A percentile compares a stretch with the other conserved stretches of the same genome.
phyloP scores from a whole-genome alignment of 2,888 invertebrate species.

The Thelaira solivaga region DNA sequence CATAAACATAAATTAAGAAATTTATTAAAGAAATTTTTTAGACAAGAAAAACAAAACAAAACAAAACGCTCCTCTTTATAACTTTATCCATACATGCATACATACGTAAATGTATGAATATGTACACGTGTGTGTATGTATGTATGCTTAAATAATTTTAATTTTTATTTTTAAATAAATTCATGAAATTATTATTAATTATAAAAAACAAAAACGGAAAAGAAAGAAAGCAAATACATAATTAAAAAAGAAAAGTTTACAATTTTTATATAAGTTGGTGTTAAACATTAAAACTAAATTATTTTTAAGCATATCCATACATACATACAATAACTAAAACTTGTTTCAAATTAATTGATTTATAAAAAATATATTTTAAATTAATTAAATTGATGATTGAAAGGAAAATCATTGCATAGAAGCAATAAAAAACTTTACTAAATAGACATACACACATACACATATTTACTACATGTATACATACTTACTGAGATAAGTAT shows the following conservation, averaged over 20 bases:
- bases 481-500: too few species aligned
- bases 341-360: conserved; percentile 45
- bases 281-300: conserved; percentile 48
- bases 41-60: not conserved
- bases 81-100: conserved; percentile 42
- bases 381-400: conserved; percentile 27
- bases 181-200: conserved; percentile 42
- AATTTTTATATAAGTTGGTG: conserved; percentile 61
- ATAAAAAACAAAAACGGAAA: conserved; percentile 42
- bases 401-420: conserved; percentile 40
- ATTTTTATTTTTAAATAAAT: conserved; percentile 55
- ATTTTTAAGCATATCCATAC: conserved; percentile 50
- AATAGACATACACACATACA: conserved; percentile 17
- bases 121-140: too few species aligned
- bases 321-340: conserved; percentile 53
- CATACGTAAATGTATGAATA: too few species aligned
- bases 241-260: conserved; percentile 42
- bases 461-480: conserved; percentile 32
- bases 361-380: conserved; percentile 35
- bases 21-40: not conserved
- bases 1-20: conserved; percentile 18
- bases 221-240: conserved; percentile 44
- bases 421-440: not conserved
- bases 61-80: conserved; percentile 12
- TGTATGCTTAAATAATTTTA: conserved; percentile 56